Conservation (phyloP, 2,797 vertebrate genomes). For the Perdix hodgsoniae region DNA sequence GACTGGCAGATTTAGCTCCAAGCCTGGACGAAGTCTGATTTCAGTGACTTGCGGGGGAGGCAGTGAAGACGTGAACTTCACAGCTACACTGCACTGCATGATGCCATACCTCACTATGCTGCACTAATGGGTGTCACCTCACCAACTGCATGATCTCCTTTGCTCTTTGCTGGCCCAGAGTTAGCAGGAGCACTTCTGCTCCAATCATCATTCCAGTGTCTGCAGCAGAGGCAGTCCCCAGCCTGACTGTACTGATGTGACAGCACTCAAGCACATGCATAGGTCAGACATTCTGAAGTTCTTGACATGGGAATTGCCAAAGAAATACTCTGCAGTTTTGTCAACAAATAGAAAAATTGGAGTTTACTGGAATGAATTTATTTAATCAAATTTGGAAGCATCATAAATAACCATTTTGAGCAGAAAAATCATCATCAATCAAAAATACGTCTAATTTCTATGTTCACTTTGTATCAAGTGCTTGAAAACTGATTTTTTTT, state of each 20-base stretch:
- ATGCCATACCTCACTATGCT: neutral
- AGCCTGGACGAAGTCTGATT: neutral
- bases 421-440: constrained; percentile 3
- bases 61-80: neutral
- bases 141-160: neutral
- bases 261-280: neutral
- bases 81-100: fast-evolving
- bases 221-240: neutral
- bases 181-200: neutral
- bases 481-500: constrained; percentile 13
- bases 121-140: neutral
- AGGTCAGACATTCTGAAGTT: neutral
- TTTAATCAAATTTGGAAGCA: constrained; percentile 26
- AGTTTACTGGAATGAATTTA: constrained; percentile 43
- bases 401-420: constrained; percentile 19
- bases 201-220: neutral
- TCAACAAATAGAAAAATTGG: constrained; percentile 39
- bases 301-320: neutral
- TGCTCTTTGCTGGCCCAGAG: neutral
- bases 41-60: neutral
- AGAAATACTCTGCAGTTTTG: constrained; percentile 41
- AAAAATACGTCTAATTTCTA: constrained; percentile 31
- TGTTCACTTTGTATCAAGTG: neutral
- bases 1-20: neutral
- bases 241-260: neutral